Evolutionary conservation across 53 echinoderm and acorn worm species (phyloP), one percentile per base, ranked within the genome.

Genomic region (Astropecten irregularis): DNA sequence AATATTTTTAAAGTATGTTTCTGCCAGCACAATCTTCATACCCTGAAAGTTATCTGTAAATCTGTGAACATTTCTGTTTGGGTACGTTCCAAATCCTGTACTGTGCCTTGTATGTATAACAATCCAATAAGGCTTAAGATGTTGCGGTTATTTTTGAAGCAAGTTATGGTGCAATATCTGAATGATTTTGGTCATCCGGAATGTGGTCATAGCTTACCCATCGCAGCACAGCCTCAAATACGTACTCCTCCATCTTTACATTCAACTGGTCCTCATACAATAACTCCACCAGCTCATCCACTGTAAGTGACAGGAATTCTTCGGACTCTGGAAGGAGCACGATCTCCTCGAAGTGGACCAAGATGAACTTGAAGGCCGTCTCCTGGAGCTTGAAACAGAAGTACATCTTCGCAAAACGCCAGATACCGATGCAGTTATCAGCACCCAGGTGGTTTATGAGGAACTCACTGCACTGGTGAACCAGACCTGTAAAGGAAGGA

Each of bases 171-270:
- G n/a, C n/a, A n/a, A n/a, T n/a, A n/a, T n/a, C n/a, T n/a, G n/a
- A n/a, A n/a, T n/a, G n/a, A n/a, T n/a, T n/a, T n/a, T n/a, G n/a
- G n/a, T n/a, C n/a, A n/a, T n/a, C n/a, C n/a, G n/a, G n/a, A n/a
- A n/a, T n/a, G n/a, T n/a, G n/a, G n/a, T n/a, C n/a, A n/a, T n/a
- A n/a, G 33, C 27, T 66, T 19, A 99, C 88, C 99, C 99, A 99
- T 51, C 90, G 89, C 2, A 92, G 63, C 28, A 99, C 89, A 8
- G 99, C 87, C 56, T 99, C 99, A 28, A 99, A 99, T 28, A 94
- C 99, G 44, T 90, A 94, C 57, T 99, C 99, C 85, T 99, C 99
- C 94, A 99, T 92, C 73, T 99, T 99, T 27, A 99, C 99, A 42
- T 99, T 99, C 0, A 99, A 86, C 13, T 91, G 82, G 56, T 99